phyloP scores from a whole-genome alignment of 2,888 invertebrate genomes.

The Megamerina dolium region DNA sequence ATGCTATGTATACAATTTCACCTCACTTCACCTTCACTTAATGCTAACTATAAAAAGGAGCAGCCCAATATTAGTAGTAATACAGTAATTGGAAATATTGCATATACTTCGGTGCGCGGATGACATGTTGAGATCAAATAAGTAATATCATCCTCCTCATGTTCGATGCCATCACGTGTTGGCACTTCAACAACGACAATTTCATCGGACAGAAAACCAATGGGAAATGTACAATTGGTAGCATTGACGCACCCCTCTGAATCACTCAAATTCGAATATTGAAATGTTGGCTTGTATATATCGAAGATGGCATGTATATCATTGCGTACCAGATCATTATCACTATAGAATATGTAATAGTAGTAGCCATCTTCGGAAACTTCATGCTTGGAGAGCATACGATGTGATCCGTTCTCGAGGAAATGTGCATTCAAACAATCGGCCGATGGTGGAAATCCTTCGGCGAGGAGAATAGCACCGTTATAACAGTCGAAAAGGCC shows the following conservation, averaged over 20 bases:
- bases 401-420: conserved; percentile 61
- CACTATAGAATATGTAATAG: conserved; percentile 84
- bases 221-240: conserved; percentile 69
- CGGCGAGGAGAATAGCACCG: conserved; percentile 66
- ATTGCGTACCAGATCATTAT: conserved; percentile 73
- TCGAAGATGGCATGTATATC: conserved; percentile 79
- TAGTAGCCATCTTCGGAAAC: conserved; percentile 75
- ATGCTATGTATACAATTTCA: no score
- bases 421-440: conserved; percentile 65
- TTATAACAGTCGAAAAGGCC: conserved; percentile 69
- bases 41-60: conserved; percentile 77
- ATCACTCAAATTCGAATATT: conserved; percentile 54
- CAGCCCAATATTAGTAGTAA: conserved; percentile 70
- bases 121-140: conserved; percentile 70
- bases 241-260: conserved; percentile 64
- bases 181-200: conserved; percentile 80
- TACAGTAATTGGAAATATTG: conserved; percentile 72
- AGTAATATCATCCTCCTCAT: conserved; percentile 67
- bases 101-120: conserved; percentile 72
- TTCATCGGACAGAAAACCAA: conserved; percentile 68
- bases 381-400: conserved; percentile 63
- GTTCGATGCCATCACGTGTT: conserved; percentile 71
- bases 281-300: conserved; percentile 78
- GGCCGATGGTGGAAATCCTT: conserved; percentile 64
- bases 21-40: no score